Evolutionary conservation across 2,113 vertebrate genomes (phyloP), one percentile per base, ranked within the genome.

Genomic region (Corapipo altera): DNA sequence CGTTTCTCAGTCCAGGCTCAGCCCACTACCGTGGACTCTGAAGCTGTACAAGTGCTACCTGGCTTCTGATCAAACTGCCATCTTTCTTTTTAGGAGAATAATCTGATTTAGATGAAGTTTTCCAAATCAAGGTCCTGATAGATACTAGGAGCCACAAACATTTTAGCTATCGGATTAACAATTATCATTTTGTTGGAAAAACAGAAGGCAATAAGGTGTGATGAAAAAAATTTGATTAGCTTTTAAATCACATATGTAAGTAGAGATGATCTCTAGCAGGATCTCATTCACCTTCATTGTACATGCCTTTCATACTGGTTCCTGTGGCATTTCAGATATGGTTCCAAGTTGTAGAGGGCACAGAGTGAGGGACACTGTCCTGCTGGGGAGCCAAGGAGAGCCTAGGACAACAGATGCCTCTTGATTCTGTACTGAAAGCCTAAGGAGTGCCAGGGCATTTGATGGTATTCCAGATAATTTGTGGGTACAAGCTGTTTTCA

Each of bases 301-400:
- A 24, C 0, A 0, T 35, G 14, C 1, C 5, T 43, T 65, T 43
- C 0, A 0, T 27, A 46, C 22, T 59, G 13, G 1, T 39, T 52
- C 19, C 37, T 55, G 27, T 57, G 30, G 5, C 23, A 28, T 72
- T 79, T 92, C 23, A 62, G 28, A 26, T 22, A 43, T 8, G 28
- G 7, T n/a, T 58, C 33, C 33, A 35, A 37, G 27, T 7, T 23
- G 9, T 14, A 52, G 13, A 78, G 14, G 24, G 0, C n/a, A 54
- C 41, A 24, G 7, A 11, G 16, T 66, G 39, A 43, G 26, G 16
- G 41, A 26, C 23, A 37, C 26, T 69, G 27, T 26, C 30, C 22
- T 58, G 15, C n/a, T 73, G 20, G 55, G 32, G 12, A 64, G 15
- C 22, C 28, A 66, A 44, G 28, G 4, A 74, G 37, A 72, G 2